Conservation (phyloP, 1,140 invertebrate genomes). For the Propsilocerus akamusi region DNA sequence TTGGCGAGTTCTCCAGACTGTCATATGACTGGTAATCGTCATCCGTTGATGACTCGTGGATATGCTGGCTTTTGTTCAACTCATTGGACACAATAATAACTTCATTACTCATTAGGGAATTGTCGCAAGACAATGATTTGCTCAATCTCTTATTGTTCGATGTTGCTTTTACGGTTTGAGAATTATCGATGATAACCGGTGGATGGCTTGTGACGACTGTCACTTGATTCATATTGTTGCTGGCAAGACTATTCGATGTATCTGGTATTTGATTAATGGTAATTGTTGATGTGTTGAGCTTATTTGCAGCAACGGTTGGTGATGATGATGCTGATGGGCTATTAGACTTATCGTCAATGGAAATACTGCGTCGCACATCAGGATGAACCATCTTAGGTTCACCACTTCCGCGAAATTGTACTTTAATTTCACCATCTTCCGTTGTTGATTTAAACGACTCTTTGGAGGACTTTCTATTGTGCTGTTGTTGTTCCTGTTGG, state of each 20-base stretch:
- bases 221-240: constrained; percentile 49
- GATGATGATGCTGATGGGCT: not conserved
- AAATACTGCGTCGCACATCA: constrained; percentile 8
- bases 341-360: constrained; percentile 22
- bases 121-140: not conserved
- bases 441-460: not conserved
- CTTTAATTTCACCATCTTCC: not conserved
- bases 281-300: constrained; percentile 33
- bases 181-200: constrained; percentile 44
- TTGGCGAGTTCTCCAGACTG: constrained; percentile 44
- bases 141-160: not conserved
- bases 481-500: not conserved
- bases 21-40: constrained; percentile 54
- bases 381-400: not conserved
- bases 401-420: not conserved
- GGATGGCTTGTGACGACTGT: constrained; percentile 66
- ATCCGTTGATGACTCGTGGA: constrained; percentile 42
- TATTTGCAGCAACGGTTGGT: not conserved
- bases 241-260: constrained; percentile 44
- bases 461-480: not conserved
- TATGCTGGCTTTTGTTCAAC: constrained; percentile 42
- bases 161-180: constrained; percentile 6
- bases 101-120: constrained; percentile 31
- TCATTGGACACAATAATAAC: constrained; percentile 62
- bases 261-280: constrained; percentile 34